Conservation (phyloP, 92 coral and sea anemone genomes). For the Bergia puertoricense region DNA sequence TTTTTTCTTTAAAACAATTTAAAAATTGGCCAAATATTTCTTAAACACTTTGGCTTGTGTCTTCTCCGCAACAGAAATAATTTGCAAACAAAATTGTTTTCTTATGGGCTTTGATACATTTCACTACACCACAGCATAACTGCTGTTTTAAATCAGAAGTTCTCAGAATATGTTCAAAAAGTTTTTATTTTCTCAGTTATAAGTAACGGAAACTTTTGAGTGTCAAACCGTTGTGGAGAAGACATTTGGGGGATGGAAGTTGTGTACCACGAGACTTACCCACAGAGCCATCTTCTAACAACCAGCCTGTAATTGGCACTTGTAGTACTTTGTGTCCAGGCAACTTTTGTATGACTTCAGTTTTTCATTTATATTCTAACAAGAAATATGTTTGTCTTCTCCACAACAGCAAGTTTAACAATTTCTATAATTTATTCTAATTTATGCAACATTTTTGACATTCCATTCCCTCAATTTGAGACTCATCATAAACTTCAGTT, state of each 20-base stretch:
- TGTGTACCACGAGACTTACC: background rate
- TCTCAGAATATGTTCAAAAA: background rate
- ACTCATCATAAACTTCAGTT: no score
- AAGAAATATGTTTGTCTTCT: no score
- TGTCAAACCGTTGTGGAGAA: background rate
- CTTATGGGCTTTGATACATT: background rate
- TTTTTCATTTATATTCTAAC: no score
- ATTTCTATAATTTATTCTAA: no score
- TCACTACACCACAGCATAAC: slow-evolving; percentile 1
- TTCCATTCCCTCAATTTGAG: no score
- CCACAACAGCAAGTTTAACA: no score
- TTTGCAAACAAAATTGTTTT: background rate
- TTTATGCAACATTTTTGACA: no score
- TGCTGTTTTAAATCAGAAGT: slow-evolving; percentile 19
- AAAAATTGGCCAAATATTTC: no score
- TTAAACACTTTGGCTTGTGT: background rate
- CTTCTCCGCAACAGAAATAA: background rate
- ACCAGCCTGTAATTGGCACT: slow-evolving; percentile 13
- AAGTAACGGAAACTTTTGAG: slow-evolving; percentile 23
- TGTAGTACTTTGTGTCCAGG: slow-evolving; percentile 7
- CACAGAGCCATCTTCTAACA: slow-evolving; percentile 14
- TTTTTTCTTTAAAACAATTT: no score
- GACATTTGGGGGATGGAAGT: background rate
- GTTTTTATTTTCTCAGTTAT: background rate
- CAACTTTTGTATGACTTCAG: no score